phyloP scores from a whole-genome alignment of 2,888 invertebrate species.

The Pharmacophagus antenor region DNA sequence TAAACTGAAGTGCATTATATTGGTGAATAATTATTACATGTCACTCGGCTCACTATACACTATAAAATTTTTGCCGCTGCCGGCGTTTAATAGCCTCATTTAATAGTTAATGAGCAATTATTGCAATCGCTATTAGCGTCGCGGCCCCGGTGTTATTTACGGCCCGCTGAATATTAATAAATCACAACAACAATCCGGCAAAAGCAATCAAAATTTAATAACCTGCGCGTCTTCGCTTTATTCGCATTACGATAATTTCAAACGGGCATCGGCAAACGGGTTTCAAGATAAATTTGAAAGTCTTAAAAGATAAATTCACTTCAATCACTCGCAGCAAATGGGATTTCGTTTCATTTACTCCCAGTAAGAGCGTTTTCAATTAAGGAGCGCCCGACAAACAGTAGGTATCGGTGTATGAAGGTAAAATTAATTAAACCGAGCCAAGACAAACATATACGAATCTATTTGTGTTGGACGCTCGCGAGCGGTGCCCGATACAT shows the following conservation, averaged over 20 bases:
- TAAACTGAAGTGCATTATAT: not conserved
- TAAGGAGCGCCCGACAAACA: slow-evolving; percentile 76
- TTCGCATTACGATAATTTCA: slow-evolving; percentile 55
- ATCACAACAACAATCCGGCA: slow-evolving; percentile 63
- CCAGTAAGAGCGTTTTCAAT: slow-evolving; percentile 78
- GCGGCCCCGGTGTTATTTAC: slow-evolving; percentile 60
- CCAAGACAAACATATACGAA: slow-evolving; percentile 78
- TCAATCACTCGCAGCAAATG: slow-evolving; percentile 78
- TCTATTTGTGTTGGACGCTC: slow-evolving; percentile 72
- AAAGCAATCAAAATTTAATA: slow-evolving; percentile 75
- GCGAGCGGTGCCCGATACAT: slow-evolving; percentile 43
- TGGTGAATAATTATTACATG: slow-evolving; percentile 1
- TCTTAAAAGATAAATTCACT: slow-evolving; percentile 78
- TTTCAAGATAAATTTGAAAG: slow-evolving; percentile 73
- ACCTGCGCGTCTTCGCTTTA: slow-evolving; percentile 56
- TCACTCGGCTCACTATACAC: slow-evolving; percentile 26
- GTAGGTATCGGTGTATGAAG: slow-evolving; percentile 77
- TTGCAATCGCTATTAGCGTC: slow-evolving; percentile 63
- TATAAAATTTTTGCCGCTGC: slow-evolving; percentile 36
- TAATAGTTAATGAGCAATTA: slow-evolving; percentile 69
- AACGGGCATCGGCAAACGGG: slow-evolving; percentile 54
- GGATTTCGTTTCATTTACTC: slow-evolving; percentile 78
- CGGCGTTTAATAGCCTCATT: slow-evolving; percentile 57
- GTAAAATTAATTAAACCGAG: slow-evolving; percentile 79
- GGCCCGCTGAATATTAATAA: slow-evolving; percentile 67